These are phyloP conservation scores for Tachyglossus aculeatus DNA, from an alignment of 2,797 vertebrate genomes.

Conservation along the genomic window DNA sequence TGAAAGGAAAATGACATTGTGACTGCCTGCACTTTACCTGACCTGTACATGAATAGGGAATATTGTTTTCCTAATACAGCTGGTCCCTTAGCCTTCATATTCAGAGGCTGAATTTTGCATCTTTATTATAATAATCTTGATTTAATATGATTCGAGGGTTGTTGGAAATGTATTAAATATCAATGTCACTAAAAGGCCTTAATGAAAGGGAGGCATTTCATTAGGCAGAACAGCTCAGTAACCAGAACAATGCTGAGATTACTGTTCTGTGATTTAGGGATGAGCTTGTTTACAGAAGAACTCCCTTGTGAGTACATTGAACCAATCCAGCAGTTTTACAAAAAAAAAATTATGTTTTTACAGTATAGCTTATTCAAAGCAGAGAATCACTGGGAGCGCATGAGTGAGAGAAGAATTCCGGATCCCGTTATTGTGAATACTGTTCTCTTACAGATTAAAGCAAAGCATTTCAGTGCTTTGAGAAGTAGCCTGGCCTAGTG, in stretches of 20 bases:
- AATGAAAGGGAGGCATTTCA: constrained; percentile 7
- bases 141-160: constrained; percentile 33
- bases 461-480: too few species aligned
- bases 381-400: too few species aligned
- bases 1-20: constrained; percentile 19
- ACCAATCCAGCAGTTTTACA: too few species aligned
- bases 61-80: constrained; percentile 34
- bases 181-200: constrained; percentile 9
- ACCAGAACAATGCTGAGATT: background rate
- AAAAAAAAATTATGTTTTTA: too few species aligned
- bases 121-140: constrained; percentile 28
- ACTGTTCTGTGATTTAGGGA: background rate
- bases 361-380: too few species aligned
- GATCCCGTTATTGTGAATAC: too few species aligned
- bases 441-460: too few species aligned
- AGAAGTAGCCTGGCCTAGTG: too few species aligned
- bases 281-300: too few species aligned
- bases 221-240: background rate
- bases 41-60: constrained; percentile 33
- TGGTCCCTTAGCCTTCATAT: constrained; percentile 32
- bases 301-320: too few species aligned
- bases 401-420: too few species aligned
- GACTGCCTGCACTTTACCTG: constrained; percentile 25
- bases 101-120: constrained; percentile 19
- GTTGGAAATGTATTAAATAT: too few species aligned